Evolutionary conservation across 2,113 vertebrate species (phyloP), one percentile per base, ranked within the genome.

Genomic region (Urocitellus parryii): DNA sequence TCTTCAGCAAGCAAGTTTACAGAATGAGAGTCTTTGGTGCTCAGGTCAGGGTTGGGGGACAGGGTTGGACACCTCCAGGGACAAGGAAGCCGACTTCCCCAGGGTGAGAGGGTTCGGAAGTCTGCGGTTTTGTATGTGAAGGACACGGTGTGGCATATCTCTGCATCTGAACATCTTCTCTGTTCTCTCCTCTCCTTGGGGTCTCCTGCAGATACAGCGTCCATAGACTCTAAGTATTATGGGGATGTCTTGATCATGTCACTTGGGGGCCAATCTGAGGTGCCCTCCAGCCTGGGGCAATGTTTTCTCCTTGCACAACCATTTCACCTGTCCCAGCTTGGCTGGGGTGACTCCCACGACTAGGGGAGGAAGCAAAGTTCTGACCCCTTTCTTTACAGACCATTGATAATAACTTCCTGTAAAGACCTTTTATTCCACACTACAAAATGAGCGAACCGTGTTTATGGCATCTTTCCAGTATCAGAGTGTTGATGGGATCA

Each of bases 1-100:
- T 98, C 98, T 97, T 98, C 98, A 98, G 98, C 98, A 96, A 98
- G 98, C 98, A 97, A 98, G 98, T 98, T 98, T 98, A 98, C 97
- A 98, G 98, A 98, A 98, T 96, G 97, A 96, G 97, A 97, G 32
- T 34, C 85, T 95, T 20, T 92, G 96, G 97, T 87, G 87, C 0
- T 67, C 63, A 3, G 79, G 58, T 74, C 68, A 63, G 68, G 74
- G 86, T 32, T 24, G 82, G 94, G 91, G 87, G 78, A 83, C 93
- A 84, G 95, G 93, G 91, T 89, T 51, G 87, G 92, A 70, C 32
- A 58, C 2, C 5, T 42, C 22, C 4, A 5, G 17, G 3, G 48
- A 45, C 22, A 48, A 24, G 17, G 12, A 6, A 22, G 11, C 5
- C 1, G 42, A 7, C 67, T 27, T 80, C 77, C n/a, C 8, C 3